These are phyloP conservation scores for Esperia sulphurella DNA, from an alignment of 2,888 invertebrate species.

Conservation along the genomic window DNA sequence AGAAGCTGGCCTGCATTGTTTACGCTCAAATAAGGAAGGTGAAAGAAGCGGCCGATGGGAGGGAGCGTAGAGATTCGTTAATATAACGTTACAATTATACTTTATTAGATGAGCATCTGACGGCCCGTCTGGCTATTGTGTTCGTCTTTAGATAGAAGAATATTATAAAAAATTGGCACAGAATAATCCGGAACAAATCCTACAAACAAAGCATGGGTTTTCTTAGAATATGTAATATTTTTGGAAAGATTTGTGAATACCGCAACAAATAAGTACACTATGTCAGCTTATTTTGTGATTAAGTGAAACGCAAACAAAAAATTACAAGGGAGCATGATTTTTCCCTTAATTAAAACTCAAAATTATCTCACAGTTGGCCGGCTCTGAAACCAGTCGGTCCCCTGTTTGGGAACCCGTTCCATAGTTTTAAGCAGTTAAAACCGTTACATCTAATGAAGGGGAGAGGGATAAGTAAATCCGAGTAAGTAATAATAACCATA, in stretches of 20 bases:
- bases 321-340: slow-evolving; percentile 23
- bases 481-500: slow-evolving; percentile 65
- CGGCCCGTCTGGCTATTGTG: slow-evolving; percentile 33
- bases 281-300: background rate
- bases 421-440: slow-evolving; percentile 78
- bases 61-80: slow-evolving; percentile 53
- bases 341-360: slow-evolving; percentile 59
- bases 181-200: slow-evolving; percentile 20
- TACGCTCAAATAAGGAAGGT: slow-evolving; percentile 76
- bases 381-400: slow-evolving; percentile 64
- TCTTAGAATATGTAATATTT: slow-evolving; percentile 11
- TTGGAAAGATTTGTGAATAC: slow-evolving; percentile 8
- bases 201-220: slow-evolving; percentile 15
- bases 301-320: slow-evolving; percentile 7
- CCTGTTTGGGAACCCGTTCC: slow-evolving; percentile 69
- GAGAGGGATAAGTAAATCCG: slow-evolving; percentile 69
- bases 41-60: slow-evolving; percentile 57
- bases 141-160: slow-evolving; percentile 12
- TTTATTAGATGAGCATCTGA: slow-evolving; percentile 50
- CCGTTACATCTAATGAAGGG: slow-evolving; percentile 79
- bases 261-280: slow-evolving; percentile 1
- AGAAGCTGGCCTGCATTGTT: slow-evolving; percentile 73
- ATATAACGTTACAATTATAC: slow-evolving; percentile 58
- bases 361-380: slow-evolving; percentile 67
- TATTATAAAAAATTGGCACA: slow-evolving; percentile 18